These are phyloP conservation scores for Prochilodus magdalenae DNA, from an alignment of 2,113 vertebrate species.

Conservation along the genomic window DNA sequence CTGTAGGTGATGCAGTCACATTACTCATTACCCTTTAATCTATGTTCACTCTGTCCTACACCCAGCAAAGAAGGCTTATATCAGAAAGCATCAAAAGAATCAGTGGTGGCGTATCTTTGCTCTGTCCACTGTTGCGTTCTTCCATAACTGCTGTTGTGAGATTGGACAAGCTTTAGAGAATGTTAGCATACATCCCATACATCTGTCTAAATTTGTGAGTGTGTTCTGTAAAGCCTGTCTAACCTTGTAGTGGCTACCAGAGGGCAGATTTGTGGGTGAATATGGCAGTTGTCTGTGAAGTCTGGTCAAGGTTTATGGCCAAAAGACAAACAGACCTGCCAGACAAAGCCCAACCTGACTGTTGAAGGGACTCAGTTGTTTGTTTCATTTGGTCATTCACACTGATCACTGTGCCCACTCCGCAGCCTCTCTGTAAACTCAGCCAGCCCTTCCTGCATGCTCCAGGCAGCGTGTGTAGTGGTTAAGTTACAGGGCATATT, in stretches of 20 bases:
- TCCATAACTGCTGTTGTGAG: no score
- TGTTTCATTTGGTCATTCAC: background rate
- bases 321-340: no score
- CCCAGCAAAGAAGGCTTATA: background rate
- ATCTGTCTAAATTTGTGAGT: no score
- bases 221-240: no score
- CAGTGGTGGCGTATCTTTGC: background rate
- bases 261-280: background rate
- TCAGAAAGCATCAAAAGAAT: background rate
- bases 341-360: background rate
- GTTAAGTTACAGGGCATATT: background rate
- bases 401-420: background rate
- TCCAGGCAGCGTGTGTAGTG: background rate
- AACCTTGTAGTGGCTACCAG: no score
- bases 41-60: background rate
- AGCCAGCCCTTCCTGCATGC: background rate
- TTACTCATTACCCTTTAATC: conserved; percentile 10
- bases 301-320: background rate
- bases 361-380: background rate
- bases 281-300: background rate
- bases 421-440: background rate
- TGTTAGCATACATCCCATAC: no score
- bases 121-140: no score
- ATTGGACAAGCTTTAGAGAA: no score
- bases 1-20: background rate